These are phyloP conservation scores for Microtus pennsylvanicus DNA, from an alignment of 2,113 vertebrate genomes.

Conservation along the genomic window DNA sequence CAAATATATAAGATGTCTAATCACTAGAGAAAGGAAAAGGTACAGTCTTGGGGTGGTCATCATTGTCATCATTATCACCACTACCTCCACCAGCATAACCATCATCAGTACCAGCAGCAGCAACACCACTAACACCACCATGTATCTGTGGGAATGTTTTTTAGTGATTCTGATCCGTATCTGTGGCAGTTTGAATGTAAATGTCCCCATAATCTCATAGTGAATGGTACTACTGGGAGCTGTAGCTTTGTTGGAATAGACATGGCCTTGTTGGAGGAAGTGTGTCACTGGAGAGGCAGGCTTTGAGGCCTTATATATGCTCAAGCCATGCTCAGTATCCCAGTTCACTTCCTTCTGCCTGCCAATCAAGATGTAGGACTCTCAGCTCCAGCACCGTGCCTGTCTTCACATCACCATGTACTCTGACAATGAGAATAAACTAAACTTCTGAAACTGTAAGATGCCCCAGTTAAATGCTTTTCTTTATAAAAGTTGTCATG, in stretches of 20 bases:
- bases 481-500: neutral
- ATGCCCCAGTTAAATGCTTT: neutral
- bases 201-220: neutral
- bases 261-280: neutral
- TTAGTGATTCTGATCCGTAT: neutral
- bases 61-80: no score
- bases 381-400: neutral
- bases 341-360: neutral
- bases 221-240: neutral
- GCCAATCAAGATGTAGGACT: neutral
- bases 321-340: neutral
- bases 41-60: neutral
- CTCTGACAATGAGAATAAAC: neutral
- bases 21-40: neutral
- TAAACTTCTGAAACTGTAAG: neutral
- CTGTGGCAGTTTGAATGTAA: neutral
- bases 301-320: neutral
- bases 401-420: neutral
- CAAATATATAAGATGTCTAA: neutral
- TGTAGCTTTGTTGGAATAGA: neutral
- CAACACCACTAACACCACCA: neutral
- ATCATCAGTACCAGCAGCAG: rapidly evolving
- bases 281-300: neutral
- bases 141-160: neutral
- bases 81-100: no score